phyloP scores from a whole-genome alignment of 1,140 invertebrate genomes.

The Pseudobourletiella spinata region DNA sequence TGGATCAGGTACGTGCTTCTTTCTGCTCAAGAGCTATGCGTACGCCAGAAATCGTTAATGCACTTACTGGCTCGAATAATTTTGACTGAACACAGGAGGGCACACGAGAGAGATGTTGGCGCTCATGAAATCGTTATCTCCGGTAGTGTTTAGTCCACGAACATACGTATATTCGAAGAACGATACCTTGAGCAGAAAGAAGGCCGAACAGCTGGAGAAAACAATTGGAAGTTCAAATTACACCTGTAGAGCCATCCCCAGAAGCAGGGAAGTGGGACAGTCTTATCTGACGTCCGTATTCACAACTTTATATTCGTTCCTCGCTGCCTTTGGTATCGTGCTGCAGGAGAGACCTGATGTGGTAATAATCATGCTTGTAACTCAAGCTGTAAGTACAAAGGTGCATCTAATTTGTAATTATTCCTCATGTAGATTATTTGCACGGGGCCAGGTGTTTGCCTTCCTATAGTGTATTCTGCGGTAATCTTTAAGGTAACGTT shows the following conservation, averaged over 20 bases:
- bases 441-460: conserved; percentile 93
- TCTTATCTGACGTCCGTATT: conserved; percentile 68
- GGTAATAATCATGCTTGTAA: conserved; percentile 34
- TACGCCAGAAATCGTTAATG: background rate
- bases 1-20: conserved; percentile 33
- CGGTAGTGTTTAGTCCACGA: conserved; percentile 54
- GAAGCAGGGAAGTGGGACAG: conserved; percentile 80
- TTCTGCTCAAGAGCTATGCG: no score
- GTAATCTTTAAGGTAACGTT: conserved; percentile 39
- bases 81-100: conserved; percentile 46
- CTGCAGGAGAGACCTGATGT: conserved; percentile 59
- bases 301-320: conserved; percentile 62
- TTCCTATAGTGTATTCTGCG: conserved; percentile 70
- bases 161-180: conserved; percentile 69
- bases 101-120: conserved; percentile 84
- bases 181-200: conserved; percentile 62
- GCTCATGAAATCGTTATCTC: conserved; percentile 53
- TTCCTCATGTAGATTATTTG: conserved; percentile 53
- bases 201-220: conserved; percentile 51
- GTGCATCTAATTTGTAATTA: conserved; percentile 1
- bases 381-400: background rate
- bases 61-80: background rate
- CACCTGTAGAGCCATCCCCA: conserved; percentile 54
- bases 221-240: background rate
- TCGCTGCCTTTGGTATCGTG: conserved; percentile 60